A percentile compares a stretch with the other conserved stretches of the same genome.
Conservation (phyloP, 1,140 invertebrate species). For the Trigoniulus corallinus region DNA sequence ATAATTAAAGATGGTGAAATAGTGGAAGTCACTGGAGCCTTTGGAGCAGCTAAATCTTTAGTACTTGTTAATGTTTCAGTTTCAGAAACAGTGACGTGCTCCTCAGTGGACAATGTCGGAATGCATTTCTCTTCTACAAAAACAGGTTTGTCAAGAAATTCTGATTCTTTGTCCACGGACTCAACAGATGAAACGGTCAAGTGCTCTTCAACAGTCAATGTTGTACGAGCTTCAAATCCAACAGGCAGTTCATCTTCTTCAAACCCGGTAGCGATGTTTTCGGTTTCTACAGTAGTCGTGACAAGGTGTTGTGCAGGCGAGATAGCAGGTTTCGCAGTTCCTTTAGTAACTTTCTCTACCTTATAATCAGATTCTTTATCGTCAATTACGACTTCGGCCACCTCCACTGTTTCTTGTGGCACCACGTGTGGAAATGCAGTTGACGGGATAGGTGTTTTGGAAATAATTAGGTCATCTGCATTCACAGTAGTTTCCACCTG, state of each 20-base stretch:
- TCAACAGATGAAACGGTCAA: conserved; percentile 10
- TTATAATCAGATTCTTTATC: conserved; percentile 30
- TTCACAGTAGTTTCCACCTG: not conserved
- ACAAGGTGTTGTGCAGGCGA: not conserved
- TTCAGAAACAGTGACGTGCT: not conserved
- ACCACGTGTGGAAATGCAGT: not conserved
- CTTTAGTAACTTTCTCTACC: not conserved
- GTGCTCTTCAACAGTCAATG: not conserved
- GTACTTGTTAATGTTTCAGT: not conserved
- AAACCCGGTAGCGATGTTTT: not conserved
- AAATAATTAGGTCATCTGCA: not conserved
- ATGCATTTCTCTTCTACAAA: not conserved
- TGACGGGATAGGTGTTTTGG: not conserved
- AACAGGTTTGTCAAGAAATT: conserved; percentile 3
- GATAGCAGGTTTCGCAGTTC: not conserved
- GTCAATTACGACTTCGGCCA: conserved; percentile 24
- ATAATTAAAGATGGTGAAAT: not conserved
- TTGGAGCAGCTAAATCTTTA: not conserved
- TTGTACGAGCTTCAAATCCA: not conserved
- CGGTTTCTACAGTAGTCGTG: not conserved
- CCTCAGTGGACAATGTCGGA: not conserved
- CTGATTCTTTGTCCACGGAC: conserved; percentile 1
- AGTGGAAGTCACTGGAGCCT: not conserved
- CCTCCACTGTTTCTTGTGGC: not conserved
- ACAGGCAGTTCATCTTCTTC: not conserved